These are phyloP conservation scores for Riparia riparia DNA, from an alignment of 2,113 vertebrate genomes.

Conservation along the genomic window DNA sequence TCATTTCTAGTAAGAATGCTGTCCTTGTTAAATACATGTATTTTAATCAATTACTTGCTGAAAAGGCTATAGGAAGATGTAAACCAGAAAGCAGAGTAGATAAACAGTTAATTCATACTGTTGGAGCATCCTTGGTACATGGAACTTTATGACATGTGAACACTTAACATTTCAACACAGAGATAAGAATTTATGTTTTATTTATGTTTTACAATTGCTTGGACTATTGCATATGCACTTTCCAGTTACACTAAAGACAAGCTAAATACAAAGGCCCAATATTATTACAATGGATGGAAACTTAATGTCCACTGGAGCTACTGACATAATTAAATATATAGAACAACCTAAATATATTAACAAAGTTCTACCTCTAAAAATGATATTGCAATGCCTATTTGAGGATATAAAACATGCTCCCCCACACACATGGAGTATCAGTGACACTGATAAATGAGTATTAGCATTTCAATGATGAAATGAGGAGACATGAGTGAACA, in stretches of 20 bases:
- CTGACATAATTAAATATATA: background rate
- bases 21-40: background rate
- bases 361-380: background rate
- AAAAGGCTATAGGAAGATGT: background rate
- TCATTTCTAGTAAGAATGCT: background rate
- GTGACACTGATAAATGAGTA: constrained; percentile 59
- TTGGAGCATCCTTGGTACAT: background rate
- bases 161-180: background rate
- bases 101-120: background rate
- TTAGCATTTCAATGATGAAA: constrained; percentile 63
- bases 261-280: background rate
- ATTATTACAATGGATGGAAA: background rate
- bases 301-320: background rate
- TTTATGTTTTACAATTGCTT: background rate
- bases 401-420: background rate
- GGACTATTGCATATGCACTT: background rate
- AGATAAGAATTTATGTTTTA: background rate
- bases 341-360: background rate
- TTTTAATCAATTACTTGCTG: background rate
- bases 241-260: background rate
- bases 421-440: background rate
- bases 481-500: constrained; percentile 38
- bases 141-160: background rate
- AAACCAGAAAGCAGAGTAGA: background rate
- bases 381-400: background rate